phyloP scores from a whole-genome alignment of 1,140 invertebrate species.

The Diorhabda sublineata region DNA sequence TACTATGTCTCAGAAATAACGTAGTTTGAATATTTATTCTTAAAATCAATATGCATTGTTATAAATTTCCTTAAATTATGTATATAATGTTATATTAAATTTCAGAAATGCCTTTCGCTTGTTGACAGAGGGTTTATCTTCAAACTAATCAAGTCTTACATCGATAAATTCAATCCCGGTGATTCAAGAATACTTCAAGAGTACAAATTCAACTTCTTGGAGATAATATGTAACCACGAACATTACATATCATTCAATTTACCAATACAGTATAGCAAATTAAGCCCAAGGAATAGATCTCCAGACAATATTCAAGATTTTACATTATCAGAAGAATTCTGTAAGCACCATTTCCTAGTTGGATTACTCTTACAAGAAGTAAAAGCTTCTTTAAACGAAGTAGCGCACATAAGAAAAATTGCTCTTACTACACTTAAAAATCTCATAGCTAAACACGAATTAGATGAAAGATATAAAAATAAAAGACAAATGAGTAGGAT shows the following conservation, averaged over 20 bases:
- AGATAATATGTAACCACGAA: constrained; percentile 90
- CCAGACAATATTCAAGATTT: constrained; percentile 55
- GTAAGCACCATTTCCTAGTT: constrained; percentile 83
- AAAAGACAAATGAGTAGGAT: constrained; percentile 79
- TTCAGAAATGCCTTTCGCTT: constrained; percentile 80
- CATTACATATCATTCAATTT: constrained; percentile 87
- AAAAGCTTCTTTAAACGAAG: constrained; percentile 75
- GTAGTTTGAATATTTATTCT: too few relatives aligned
- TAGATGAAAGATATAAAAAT: constrained; percentile 84
- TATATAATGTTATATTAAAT: constrained; percentile 28
- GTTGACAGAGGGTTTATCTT: constrained; percentile 94
- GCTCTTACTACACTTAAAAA: constrained; percentile 78
- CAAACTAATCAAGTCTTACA: constrained; percentile 77
- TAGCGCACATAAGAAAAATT: constrained; percentile 70
- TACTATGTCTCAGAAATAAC: too few relatives aligned
- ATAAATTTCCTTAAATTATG: too few relatives aligned
- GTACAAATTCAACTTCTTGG: constrained; percentile 79
- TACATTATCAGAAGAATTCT: constrained; percentile 74
- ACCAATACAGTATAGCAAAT: constrained; percentile 64
- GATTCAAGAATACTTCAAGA: constrained; percentile 76
- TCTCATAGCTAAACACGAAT: constrained; percentile 87
- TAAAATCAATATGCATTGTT: too few relatives aligned
- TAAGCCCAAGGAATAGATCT: constrained; percentile 51
- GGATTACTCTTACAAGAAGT: constrained; percentile 71
- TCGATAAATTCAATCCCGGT: constrained; percentile 79